Percentiles rank a stretch among this genome's conserved stretches.
Conservation (phyloP, 2,113 vertebrate species). For the Hymenochirus boettgeri region DNA sequence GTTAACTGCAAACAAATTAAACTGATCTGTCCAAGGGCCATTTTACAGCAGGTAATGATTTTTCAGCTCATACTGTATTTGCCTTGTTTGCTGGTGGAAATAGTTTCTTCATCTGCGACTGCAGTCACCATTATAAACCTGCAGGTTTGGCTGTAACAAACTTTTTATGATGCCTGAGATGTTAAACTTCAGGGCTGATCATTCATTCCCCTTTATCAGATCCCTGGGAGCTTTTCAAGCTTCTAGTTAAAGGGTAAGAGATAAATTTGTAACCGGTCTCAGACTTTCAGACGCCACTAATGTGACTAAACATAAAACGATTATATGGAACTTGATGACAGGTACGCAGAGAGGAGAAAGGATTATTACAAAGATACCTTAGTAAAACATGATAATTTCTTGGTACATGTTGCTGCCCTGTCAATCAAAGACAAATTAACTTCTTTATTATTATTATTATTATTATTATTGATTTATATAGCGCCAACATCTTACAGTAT, state of each 20-base stretch:
- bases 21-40: not conserved
- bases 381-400: too few relatives aligned
- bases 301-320: conserved; percentile 12
- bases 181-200: conserved; percentile 51
- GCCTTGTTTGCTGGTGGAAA: conserved; percentile 41
- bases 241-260: conserved; percentile 56
- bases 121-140: conserved; percentile 43
- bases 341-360: too few relatives aligned
- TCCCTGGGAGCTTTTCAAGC: conserved; percentile 58
- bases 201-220: conserved; percentile 68
- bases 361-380: too few relatives aligned
- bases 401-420: too few relatives aligned
- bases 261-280: conserved; percentile 59
- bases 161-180: conserved; percentile 60
- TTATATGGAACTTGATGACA: too few relatives aligned
- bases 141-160: conserved; percentile 56
- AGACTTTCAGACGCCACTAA: conserved; percentile 67
- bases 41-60: conserved; percentile 10
- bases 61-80: conserved; percentile 25
- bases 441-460: too few relatives aligned
- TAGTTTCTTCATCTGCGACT: conserved; percentile 39
- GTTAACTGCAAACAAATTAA: conserved; percentile 10
- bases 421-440: too few relatives aligned
- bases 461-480: too few relatives aligned
- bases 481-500: too few relatives aligned